Evolutionary conservation across 2,113 vertebrate genomes (phyloP).

Genomic region (Corvus cornix): DNA sequence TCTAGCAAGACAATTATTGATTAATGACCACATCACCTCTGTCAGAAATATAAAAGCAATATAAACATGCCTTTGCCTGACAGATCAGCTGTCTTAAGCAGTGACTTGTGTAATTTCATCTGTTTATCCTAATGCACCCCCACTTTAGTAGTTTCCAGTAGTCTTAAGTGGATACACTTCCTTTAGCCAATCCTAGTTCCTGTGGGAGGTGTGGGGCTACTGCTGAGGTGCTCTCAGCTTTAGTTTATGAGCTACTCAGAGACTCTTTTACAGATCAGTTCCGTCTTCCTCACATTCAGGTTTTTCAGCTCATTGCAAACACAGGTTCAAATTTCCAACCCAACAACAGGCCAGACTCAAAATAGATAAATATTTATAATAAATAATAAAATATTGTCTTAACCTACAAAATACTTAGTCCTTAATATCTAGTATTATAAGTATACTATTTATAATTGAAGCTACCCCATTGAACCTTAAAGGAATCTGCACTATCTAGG

Average conservation of each 20-base stretch:
- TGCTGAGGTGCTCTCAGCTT: not conserved
- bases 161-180: not conserved
- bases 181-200: not conserved
- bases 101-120: not conserved
- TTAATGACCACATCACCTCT: not conserved
- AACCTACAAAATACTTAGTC: not conserved
- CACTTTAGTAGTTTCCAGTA: not conserved
- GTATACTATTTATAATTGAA: not conserved
- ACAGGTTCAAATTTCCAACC: not conserved
- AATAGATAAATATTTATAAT: not conserved
- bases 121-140: not conserved
- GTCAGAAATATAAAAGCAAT: slow-evolving; percentile 39
- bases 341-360: not conserved
- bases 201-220: not conserved
- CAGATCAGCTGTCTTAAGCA: not conserved
- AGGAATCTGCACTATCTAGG: not conserved
- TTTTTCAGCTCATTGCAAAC: not conserved
- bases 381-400: not conserved
- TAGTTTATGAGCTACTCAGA: not conserved
- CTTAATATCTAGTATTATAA: not conserved
- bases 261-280: not conserved
- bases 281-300: not conserved
- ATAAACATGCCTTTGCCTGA: not conserved
- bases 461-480: not conserved
- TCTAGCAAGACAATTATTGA: slow-evolving; percentile 40